Base-by-base conservation (phyloP, 2,888 invertebrate genomes). In the Ochropleura plecta region DNA sequence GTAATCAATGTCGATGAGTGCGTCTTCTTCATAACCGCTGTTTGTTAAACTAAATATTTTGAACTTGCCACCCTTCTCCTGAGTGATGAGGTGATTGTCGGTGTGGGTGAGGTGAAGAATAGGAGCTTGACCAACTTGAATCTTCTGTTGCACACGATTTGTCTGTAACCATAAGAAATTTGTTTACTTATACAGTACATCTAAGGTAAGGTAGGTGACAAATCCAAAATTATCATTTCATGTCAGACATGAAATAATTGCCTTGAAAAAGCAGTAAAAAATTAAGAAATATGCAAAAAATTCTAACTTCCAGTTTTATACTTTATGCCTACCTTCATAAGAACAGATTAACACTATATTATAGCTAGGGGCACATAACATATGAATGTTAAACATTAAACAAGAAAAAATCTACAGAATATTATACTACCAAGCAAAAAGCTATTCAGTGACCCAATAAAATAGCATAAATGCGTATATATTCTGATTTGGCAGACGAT, bases 61-160 rank as follows among this genome's bases (percentile, higher is more conserved):
- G 62, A 97, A 96, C 69, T 95, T 94, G 81, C 98, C 98, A 78
- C 97, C 97, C 92, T 98, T 98, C 91, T 98, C 98, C 94, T 98
- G 98, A 12, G 98, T 97, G 84, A 98, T 96, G 82, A 98, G 96
- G 83, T 97, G 96, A 82, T 97, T 96, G 73, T 96, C 95, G 6
- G 97, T 96, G 89, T 97, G 97, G 87, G 97, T 96, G 83, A 98
- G 93, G 80, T 97, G 96, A 88, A 97, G 96, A 85, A 98, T 97
- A 65, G 97, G 97, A 91, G 97, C 97, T 90, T 96, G 96, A 88
- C 98, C 97, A 91, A 97, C 97, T 89, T 97, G 94, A 87, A 98
- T 97, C 92, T 97, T 97, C 82, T 97, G 96, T 84, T 97, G 97
- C 83, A 97, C 97, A 87, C 98, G 97, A 92, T 98, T 98, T 70